phyloP scores from a whole-genome alignment of 1,140 invertebrate species.

The Tetranychus cinnabarinus region DNA sequence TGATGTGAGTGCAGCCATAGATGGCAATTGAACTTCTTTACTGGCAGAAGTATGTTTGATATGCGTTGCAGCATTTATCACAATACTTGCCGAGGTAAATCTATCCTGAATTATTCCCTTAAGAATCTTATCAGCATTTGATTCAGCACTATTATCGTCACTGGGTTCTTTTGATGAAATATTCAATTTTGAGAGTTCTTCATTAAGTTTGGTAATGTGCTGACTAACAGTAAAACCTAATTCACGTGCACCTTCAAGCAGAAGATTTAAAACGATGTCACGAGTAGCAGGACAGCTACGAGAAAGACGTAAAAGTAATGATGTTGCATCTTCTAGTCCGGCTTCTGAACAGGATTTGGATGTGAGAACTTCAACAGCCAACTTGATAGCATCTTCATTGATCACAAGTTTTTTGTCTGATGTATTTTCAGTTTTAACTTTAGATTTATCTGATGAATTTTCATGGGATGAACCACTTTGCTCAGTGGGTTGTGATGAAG shows the following conservation, averaged over 20 bases:
- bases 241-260: slow-evolving; percentile 44
- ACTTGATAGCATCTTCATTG: slow-evolving; percentile 35
- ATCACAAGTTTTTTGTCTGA: slow-evolving; percentile 18
- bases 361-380: slow-evolving; percentile 45
- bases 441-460: neutral
- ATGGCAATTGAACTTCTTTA: slow-evolving; percentile 55
- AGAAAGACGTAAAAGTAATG: slow-evolving; percentile 44
- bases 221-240: slow-evolving; percentile 42
- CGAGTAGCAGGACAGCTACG: slow-evolving; percentile 40
- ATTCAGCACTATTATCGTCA: slow-evolving; percentile 14
- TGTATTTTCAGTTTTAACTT: neutral
- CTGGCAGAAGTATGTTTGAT: slow-evolving; percentile 42
- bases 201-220: slow-evolving; percentile 41
- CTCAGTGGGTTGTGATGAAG: neutral
- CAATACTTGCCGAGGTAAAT: slow-evolving; percentile 42
- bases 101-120: slow-evolving; percentile 22
- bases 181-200: slow-evolving; percentile 35
- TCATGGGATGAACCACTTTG: neutral
- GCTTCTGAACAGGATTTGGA: slow-evolving; percentile 63
- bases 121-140: slow-evolving; percentile 2
- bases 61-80: slow-evolving; percentile 36
- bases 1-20: slow-evolving; percentile 59
- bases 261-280: slow-evolving; percentile 34
- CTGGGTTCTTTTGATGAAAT: slow-evolving; percentile 14
- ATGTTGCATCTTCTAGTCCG: slow-evolving; percentile 55